These are phyloP conservation scores for Drosophila nannoptera DNA, from an alignment of 1,140 invertebrate species.

Conservation along the genomic window DNA sequence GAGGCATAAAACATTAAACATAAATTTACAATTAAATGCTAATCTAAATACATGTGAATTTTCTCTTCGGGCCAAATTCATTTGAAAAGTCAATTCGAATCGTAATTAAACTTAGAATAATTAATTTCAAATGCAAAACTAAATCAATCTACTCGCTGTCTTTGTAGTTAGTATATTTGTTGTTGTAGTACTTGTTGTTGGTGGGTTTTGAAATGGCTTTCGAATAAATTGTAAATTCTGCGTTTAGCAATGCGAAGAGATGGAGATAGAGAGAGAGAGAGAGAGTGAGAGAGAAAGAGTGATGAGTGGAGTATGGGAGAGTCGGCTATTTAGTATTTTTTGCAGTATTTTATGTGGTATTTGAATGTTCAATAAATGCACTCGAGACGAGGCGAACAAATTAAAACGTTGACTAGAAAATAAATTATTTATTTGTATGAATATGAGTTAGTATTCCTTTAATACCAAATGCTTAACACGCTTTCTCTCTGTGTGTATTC, in stretches of 20 bases:
- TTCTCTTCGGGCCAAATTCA: background rate
- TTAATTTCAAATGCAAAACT: background rate
- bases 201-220: conserved; percentile 39
- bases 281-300: background rate
- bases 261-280: conserved; percentile 2
- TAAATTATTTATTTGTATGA: conserved; percentile 47
- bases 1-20: conserved; percentile 1
- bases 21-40: conserved; percentile 21
- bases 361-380: conserved; percentile 48
- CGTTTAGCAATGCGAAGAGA: too few species aligned
- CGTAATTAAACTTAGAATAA: background rate
- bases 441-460: conserved; percentile 17
- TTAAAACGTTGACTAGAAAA: conserved; percentile 70
- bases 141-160: background rate
- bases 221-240: conserved; percentile 23
- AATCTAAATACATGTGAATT: background rate
- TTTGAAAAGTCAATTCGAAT: conserved; percentile 2
- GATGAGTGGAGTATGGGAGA: conserved; percentile 8
- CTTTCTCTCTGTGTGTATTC: conserved; percentile 21
- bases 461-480: conserved; percentile 38
- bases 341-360: conserved; percentile 29
- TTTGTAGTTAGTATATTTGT: background rate
- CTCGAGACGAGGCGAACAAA: conserved; percentile 47
- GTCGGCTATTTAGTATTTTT: conserved; percentile 14
- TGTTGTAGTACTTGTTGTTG: conserved; percentile 21